These are phyloP conservation scores for Leucophenga varia DNA, from an alignment of 1,140 invertebrate species.

Conservation along the genomic window DNA sequence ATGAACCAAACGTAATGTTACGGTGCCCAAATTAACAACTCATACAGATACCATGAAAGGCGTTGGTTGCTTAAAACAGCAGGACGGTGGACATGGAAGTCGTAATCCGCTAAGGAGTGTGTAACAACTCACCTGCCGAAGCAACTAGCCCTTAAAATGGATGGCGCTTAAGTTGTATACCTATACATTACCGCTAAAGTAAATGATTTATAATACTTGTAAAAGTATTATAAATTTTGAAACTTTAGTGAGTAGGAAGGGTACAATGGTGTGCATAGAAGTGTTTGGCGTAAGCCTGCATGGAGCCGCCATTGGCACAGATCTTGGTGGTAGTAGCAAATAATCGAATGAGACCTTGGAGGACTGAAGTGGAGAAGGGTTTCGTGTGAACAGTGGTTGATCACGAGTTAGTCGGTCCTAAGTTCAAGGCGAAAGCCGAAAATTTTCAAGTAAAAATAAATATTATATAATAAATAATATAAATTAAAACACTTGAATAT, in stretches of 20 bases:
- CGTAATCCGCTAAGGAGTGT: conserved; percentile 71
- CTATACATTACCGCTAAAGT: conserved; percentile 67
- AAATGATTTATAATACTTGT: conserved; percentile 40
- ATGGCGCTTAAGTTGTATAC: conserved; percentile 79
- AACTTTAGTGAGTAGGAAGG: conserved; percentile 71
- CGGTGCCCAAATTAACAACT: conserved; percentile 65
- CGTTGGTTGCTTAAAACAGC: conserved; percentile 82
- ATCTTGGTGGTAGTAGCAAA: conserved; percentile 89
- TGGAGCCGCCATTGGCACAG: conserved; percentile 79
- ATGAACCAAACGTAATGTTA: conserved; percentile 78
- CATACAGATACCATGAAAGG: conserved; percentile 50
- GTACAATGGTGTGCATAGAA: conserved; percentile 59
- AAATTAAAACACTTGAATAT: conserved; percentile 66
- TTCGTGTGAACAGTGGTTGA: conserved; percentile 89
- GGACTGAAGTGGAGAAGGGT: conserved; percentile 88
- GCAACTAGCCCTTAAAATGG: conserved; percentile 89
- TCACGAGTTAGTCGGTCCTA: conserved; percentile 87
- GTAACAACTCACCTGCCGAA: conserved; percentile 89
- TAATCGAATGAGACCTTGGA: conserved; percentile 82
- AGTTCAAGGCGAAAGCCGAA: conserved; percentile 64
- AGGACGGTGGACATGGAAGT: conserved; percentile 90
- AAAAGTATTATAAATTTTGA: conserved; percentile 34
- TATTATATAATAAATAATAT: conserved; percentile 56
- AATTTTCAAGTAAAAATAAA: conserved; percentile 22
- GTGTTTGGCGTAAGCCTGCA: conserved; percentile 72